A percentile compares a stretch with the other conserved stretches of the same genome.
These are phyloP conservation scores for Drosophila diplacantha DNA, from an alignment of 2,888 invertebrate species.

Conservation along the genomic window DNA sequence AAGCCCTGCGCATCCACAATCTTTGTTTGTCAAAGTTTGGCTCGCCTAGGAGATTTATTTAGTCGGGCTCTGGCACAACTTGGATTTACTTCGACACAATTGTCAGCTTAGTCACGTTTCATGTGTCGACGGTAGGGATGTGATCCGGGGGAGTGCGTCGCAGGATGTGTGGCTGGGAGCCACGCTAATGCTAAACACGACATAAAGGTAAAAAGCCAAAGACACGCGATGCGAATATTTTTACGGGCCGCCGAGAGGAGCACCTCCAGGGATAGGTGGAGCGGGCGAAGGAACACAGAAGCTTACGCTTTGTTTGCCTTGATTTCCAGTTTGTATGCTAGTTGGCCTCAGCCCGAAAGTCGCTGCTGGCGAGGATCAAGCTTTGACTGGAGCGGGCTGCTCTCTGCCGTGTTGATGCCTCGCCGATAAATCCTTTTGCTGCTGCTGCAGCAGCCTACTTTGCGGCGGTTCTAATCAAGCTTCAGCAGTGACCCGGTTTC, in stretches of 20 bases:
- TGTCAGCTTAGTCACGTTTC: constrained; percentile 72
- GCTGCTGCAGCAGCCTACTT: constrained; percentile 24
- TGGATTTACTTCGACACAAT: constrained; percentile 71
- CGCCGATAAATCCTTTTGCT: constrained; percentile 17
- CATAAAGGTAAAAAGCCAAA: constrained; percentile 70
- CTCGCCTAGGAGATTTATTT: constrained; percentile 61
- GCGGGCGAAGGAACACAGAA: constrained; percentile 36
- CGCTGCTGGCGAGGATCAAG: constrained; percentile 56
- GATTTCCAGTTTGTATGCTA: constrained; percentile 35
- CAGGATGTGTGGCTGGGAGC: constrained; percentile 3
- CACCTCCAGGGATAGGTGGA: neutral
- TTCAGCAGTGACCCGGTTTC: constrained; percentile 51
- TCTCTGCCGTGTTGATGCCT: constrained; percentile 45
- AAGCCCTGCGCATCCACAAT: constrained; percentile 48
- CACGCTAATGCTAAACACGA: constrained; percentile 65
- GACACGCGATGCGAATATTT: constrained; percentile 70
- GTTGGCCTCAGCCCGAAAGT: constrained; percentile 32
- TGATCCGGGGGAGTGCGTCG: neutral
- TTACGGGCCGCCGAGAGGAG: constrained; percentile 34
- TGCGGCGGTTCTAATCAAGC: constrained; percentile 51
- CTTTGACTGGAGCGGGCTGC: constrained; percentile 54
- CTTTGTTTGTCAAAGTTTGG: constrained; percentile 67
- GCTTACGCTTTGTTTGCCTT: constrained; percentile 55
- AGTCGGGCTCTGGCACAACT: constrained; percentile 64
- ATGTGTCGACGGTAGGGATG: constrained; percentile 47